Percentiles rank a stretch among this genome's conserved stretches.
Evolutionary conservation across 2,113 vertebrate genomes (phyloP).

Genomic region (Tangachromis dhanisi): DNA sequence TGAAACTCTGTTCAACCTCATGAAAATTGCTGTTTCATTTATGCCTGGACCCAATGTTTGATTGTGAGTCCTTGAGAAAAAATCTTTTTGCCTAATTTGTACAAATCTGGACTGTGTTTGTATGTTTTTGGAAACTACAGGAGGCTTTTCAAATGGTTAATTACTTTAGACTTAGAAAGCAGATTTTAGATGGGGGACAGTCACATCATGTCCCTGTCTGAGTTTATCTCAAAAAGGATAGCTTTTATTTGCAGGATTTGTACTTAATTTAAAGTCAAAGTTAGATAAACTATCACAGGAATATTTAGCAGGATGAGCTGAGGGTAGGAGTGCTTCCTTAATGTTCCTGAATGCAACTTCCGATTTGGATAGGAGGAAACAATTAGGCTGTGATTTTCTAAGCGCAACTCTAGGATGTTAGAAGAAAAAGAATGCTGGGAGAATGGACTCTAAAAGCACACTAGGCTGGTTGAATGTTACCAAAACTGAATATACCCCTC

Average conservation of each 20-base stretch:
- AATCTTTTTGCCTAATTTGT: neutral
- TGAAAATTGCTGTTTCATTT: neutral
- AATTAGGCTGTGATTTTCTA: neutral
- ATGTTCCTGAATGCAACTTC: neutral
- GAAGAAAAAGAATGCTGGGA: neutral
- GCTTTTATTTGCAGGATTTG: neutral
- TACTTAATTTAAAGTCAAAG: neutral
- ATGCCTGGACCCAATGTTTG: neutral
- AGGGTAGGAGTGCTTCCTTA: neutral
- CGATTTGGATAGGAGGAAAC: neutral
- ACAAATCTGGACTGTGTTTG: neutral
- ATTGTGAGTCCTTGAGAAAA: neutral
- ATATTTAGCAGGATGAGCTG: neutral
- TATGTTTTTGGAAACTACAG: neutral
- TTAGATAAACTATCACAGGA: neutral
- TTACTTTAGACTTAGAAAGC: neutral
- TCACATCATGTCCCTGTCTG: neutral
- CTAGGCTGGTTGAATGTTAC: constrained; percentile 30
- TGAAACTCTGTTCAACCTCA: neutral
- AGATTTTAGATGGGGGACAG: neutral
- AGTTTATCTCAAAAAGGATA: neutral
- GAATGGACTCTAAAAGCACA: constrained; percentile 43
- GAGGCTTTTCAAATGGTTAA: neutral
- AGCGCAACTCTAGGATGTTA: neutral
- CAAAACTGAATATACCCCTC: constrained; percentile 44